phyloP scores from a whole-genome alignment of 2,113 vertebrate genomes.

The Albula glossodonta region DNA sequence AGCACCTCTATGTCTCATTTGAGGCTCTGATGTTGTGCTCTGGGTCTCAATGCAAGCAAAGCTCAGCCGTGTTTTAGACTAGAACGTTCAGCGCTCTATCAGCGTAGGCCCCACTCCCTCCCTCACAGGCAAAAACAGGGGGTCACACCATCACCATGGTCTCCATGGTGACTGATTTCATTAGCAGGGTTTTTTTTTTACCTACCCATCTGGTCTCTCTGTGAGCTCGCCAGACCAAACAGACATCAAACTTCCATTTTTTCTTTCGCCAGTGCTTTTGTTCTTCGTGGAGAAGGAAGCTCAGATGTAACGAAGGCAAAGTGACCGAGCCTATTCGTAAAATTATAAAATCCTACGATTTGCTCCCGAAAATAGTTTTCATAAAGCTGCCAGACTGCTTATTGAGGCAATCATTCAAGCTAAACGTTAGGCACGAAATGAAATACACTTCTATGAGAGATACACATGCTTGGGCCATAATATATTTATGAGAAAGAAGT shows the following conservation, averaged over 20 bases:
- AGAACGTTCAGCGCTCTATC: not conserved
- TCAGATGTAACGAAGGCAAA: slow-evolving; percentile 28
- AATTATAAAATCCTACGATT: not conserved
- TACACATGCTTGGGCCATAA: not conserved
- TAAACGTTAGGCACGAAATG: not conserved
- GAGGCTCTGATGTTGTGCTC: slow-evolving; percentile 10
- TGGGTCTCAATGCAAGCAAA: not conserved
- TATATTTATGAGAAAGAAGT: not conserved
- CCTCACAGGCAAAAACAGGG: not conserved
- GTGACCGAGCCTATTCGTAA: not conserved
- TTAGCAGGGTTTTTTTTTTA: slow-evolving; percentile 15
- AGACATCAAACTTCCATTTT: slow-evolving; percentile 37
- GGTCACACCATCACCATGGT: slow-evolving; percentile 2
- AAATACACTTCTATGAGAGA: slow-evolving; percentile 1
- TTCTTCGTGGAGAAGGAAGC: slow-evolving; percentile 21
- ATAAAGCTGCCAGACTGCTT: slow-evolving; percentile 1
- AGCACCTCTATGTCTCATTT: not conserved
- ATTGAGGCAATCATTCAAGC: slow-evolving; percentile 9
- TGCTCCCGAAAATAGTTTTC: slow-evolving; percentile 1
- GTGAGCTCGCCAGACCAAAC: slow-evolving; percentile 48
- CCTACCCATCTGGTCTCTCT: slow-evolving; percentile 35
- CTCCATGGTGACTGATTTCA: slow-evolving; percentile 29
- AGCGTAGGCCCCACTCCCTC: not conserved
- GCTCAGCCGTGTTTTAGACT: not conserved
- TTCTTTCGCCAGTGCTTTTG: not conserved